phyloP scores from a whole-genome alignment of 1,140 invertebrate genomes.

The Colletes gigas region DNA sequence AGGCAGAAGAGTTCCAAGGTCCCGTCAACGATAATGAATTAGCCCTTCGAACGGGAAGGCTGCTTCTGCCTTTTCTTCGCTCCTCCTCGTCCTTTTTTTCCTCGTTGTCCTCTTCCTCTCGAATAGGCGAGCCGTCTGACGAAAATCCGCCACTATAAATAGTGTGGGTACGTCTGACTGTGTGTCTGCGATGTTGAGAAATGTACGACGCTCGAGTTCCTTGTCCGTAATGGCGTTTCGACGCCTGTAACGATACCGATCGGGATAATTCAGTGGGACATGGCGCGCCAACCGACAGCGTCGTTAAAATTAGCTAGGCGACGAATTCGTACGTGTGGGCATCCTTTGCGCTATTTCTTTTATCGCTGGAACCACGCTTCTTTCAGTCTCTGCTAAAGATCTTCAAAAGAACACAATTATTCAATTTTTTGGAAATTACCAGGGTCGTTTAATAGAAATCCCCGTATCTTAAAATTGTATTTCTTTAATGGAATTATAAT shows the following conservation, averaged over 20 bases:
- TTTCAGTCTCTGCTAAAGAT: background rate
- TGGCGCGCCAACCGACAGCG: background rate
- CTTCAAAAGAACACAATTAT: too few relatives aligned
- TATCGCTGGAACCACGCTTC: background rate
- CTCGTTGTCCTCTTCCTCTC: background rate
- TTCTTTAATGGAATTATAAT: too few relatives aligned
- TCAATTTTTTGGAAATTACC: too few relatives aligned
- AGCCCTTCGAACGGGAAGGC: constrained; percentile 6
- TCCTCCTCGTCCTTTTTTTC: constrained; percentile 10
- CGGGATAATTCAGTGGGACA: constrained; percentile 45
- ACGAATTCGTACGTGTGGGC: background rate
- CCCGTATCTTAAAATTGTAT: too few relatives aligned
- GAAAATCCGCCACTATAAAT: constrained; percentile 61
- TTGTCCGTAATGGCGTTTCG: constrained; percentile 62
- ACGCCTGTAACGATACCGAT: constrained; percentile 42
- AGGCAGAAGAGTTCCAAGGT: constrained; percentile 17
- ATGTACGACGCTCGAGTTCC: constrained; percentile 58
- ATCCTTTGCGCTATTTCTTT: background rate
- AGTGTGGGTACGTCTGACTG: constrained; percentile 63
- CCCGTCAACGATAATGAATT: constrained; percentile 25
- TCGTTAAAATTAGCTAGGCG: constrained; percentile 51
- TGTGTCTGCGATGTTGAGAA: constrained; percentile 67
- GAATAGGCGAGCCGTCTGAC: constrained; percentile 18
- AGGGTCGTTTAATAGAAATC: too few relatives aligned
- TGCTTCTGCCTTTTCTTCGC: constrained; percentile 6